Conservation (phyloP, 2,113 vertebrate species). For the Calypte anna region DNA sequence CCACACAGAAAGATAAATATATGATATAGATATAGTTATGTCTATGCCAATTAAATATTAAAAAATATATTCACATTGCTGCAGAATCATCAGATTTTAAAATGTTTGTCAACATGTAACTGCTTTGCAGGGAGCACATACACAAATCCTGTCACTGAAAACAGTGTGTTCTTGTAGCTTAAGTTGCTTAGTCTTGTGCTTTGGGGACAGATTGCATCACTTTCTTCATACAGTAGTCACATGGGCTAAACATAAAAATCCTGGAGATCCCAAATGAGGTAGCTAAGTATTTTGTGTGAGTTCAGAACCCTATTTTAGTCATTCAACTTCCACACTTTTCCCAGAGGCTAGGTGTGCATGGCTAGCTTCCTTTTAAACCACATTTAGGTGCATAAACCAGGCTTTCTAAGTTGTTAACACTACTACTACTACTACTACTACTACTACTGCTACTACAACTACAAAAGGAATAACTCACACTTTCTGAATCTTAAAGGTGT, state of each 20-base stretch:
- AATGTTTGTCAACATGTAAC: not conserved
- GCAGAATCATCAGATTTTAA: not conserved
- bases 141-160: not conserved
- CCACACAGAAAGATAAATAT: not conserved
- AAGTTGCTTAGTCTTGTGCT: not conserved
- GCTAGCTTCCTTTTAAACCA: not conserved
- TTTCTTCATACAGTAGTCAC: not conserved
- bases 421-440: not conserved
- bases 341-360: not conserved
- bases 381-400: not conserved
- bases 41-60: not conserved
- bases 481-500: not conserved
- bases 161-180: not conserved
- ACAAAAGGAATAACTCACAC: not conserved
- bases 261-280: not conserved
- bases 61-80: not conserved
- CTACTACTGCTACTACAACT: not conserved
- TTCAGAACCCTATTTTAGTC: not conserved
- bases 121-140: not conserved
- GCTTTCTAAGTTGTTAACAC: not conserved
- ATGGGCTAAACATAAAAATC: not conserved
- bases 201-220: not conserved
- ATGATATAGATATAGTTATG: not conserved
- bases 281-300: not conserved
- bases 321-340: not conserved